Base-by-base conservation (phyloP, 2,113 vertebrate genomes). In the Ammodytes marinus region DNA sequence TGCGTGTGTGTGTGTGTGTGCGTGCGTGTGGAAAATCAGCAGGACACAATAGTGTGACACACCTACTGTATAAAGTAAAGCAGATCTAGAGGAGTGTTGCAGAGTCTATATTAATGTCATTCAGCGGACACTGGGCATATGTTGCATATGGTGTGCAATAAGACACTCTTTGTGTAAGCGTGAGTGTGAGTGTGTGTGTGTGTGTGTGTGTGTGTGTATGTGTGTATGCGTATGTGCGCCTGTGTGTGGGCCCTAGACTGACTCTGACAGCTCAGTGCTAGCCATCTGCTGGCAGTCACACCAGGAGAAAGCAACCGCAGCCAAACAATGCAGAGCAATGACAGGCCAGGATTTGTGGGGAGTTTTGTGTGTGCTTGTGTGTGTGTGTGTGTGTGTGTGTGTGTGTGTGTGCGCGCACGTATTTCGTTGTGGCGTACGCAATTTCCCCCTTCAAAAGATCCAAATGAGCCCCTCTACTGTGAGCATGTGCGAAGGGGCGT, bases 241-340 rank as follows among this genome's bases (percentile, higher is more conserved):
- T 92, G 90, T 87, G 91, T 92, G 92, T 86, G 92, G 91, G 93
- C 94, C 94, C 88, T 88, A 90, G 93, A 93, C 92, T 85, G 85
- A 88, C 89, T 92, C 86, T 91, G 88, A 93, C 93, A 93, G 92
- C 93, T 92, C 94, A 91, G 86, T 92, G 92, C 93, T 93, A 91
- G 91, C 95, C 95, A 95, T 95, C 94, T 95, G 95, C 93, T 95
- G 93, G 93, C 92, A 94, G 92, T 95, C 94, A 95, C 90, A 92
- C 92, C 87, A 92, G 88, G 93, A 94, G 93, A 94, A 95, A 95
- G 94, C 93, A 94, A 93, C 91, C 71, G 55, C 86, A 93, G 91
- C 91, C 92, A 95, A 92, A 95, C 94, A 95, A 95, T 95, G 87
- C 91, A 88, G 89, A 91, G 92, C 92, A 94, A 92, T 94, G 93